phyloP scores from a whole-genome alignment of 2,888 invertebrate species.

The Andrena dorsata region DNA sequence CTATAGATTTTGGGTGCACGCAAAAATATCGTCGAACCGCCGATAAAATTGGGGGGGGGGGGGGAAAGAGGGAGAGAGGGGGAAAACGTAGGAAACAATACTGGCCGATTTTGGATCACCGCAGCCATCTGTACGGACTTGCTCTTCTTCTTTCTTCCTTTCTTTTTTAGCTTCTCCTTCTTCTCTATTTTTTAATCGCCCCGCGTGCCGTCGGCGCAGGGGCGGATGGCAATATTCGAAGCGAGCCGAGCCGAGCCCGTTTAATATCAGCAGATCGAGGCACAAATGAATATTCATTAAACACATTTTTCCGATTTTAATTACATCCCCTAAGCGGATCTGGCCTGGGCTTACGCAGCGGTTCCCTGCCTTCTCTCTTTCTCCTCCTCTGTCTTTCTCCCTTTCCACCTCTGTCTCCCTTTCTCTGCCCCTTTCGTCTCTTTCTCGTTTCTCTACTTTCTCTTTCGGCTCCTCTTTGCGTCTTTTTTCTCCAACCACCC shows the following conservation, averaged over 20 bases:
- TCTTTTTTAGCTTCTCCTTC: constrained; percentile 6
- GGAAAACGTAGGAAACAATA: constrained; percentile 40
- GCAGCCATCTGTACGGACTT: constrained; percentile 43
- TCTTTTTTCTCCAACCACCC: constrained; percentile 30
- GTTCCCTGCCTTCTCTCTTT: constrained; percentile 52
- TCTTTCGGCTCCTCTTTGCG: constrained; percentile 35
- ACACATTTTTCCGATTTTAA: constrained; percentile 84
- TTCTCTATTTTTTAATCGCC: constrained; percentile 62
- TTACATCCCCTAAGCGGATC: constrained; percentile 84
- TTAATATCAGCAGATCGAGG: constrained; percentile 78
- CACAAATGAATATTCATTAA: constrained; percentile 83
- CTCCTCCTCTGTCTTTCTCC: constrained; percentile 25
- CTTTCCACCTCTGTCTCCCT: constrained; percentile 36
- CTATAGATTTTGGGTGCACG: constrained; percentile 67
- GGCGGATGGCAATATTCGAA: constrained; percentile 74
- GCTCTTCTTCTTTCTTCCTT: constrained; percentile 33
- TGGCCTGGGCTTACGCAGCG: constrained; percentile 76
- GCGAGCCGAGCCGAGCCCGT: constrained; percentile 72
- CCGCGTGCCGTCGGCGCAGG: constrained; percentile 69
- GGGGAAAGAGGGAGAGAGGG: background rate
- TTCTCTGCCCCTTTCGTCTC: constrained; percentile 45
- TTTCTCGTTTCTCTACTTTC: constrained; percentile 59
- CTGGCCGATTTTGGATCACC: constrained; percentile 64
- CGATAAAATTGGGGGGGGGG: constrained; percentile 48
- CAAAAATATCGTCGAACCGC: constrained; percentile 60